These are phyloP conservation scores for Cherax destructor DNA, from an alignment of 1,140 invertebrate genomes.

Conservation along the genomic window DNA sequence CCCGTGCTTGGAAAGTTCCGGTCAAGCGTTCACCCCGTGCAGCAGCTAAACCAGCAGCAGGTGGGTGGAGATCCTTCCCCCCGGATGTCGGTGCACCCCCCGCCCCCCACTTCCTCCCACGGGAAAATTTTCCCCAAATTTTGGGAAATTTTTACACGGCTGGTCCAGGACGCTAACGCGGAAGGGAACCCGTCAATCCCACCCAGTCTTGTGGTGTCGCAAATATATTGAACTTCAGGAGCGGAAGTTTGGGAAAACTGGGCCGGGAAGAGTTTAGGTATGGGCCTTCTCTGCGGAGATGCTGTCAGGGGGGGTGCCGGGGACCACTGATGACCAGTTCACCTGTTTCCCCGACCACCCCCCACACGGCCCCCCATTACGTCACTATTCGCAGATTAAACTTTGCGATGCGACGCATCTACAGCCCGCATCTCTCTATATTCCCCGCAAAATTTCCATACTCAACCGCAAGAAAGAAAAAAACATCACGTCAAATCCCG, in stretches of 20 bases:
- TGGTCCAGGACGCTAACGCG: not conserved
- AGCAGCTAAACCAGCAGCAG: too few relatives aligned
- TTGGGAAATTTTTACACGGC: not conserved
- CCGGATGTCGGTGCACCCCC: not conserved
- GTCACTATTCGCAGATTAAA: conserved; percentile 19
- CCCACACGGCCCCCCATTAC: conserved; percentile 17
- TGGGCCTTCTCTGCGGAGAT: not conserved
- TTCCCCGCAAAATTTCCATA: too few relatives aligned
- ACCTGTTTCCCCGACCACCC: conserved; percentile 10
- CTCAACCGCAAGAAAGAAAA: too few relatives aligned
- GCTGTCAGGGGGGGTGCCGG: conserved; percentile 6
- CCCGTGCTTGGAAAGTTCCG: too few relatives aligned
- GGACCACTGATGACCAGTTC: conserved; percentile 14
- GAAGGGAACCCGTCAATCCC: too few relatives aligned
- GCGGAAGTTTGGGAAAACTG: too few relatives aligned
- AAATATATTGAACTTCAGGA: too few relatives aligned
- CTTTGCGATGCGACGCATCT: not conserved
- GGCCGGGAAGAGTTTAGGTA: not conserved
- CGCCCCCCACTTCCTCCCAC: not conserved
- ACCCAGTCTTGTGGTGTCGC: too few relatives aligned
- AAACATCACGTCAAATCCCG: not conserved
- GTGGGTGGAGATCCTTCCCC: too few relatives aligned
- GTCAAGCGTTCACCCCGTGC: too few relatives aligned
- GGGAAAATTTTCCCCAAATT: not conserved
- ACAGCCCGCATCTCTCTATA: too few relatives aligned